phyloP scores from a whole-genome alignment of 1,140 invertebrate genomes.

The Camponotus pennsylvanicus region DNA sequence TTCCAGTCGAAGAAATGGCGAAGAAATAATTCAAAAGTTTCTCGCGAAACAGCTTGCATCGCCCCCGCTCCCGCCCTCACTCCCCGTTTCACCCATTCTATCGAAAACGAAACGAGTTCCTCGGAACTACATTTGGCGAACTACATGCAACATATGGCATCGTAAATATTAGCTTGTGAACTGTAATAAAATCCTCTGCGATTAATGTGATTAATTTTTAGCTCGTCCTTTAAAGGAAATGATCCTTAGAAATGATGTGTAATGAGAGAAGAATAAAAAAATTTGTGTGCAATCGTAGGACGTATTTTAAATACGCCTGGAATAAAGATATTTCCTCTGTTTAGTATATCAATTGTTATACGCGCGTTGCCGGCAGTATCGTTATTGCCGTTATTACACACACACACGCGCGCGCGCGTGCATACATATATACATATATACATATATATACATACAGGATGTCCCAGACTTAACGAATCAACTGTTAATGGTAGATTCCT shows the following conservation, averaged over 20 bases:
- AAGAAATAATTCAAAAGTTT: conserved; percentile 62
- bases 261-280: too few relatives aligned
- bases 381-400: not conserved
- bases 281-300: not conserved
- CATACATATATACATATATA: too few relatives aligned
- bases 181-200: not conserved
- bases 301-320: not conserved
- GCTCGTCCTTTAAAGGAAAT: too few relatives aligned
- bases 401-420: too few relatives aligned
- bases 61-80: not conserved
- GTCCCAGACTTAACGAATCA: too few relatives aligned
- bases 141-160: conserved; percentile 15
- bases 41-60: conserved; percentile 52
- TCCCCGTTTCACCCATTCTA: not conserved
- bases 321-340: not conserved
- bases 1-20: conserved; percentile 46
- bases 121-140: not conserved
- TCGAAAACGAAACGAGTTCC: conserved; percentile 26
- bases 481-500: too few relatives aligned
- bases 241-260: too few relatives aligned
- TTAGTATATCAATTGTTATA: not conserved
- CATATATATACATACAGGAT: too few relatives aligned
- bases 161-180: not conserved
- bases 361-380: not conserved
- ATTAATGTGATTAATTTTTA: not conserved